phyloP scores from a whole-genome alignment of 1,140 invertebrate genomes.

The Lepidurus arcticus region DNA sequence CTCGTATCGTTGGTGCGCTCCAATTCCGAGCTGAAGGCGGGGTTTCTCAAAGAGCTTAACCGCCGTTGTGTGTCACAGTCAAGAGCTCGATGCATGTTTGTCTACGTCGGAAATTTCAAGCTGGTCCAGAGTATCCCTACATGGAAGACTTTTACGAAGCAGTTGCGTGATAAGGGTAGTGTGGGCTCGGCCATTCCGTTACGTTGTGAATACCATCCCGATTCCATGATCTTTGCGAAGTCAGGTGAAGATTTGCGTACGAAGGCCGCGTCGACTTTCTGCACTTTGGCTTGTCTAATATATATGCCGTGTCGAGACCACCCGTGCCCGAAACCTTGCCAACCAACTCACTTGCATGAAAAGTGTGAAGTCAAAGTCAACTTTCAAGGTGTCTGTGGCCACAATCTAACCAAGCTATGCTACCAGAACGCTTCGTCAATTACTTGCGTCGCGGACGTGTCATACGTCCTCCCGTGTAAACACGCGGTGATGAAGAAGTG shows the following conservation, averaged over 20 bases:
- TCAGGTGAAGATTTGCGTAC: constrained; percentile 42
- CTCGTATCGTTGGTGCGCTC: constrained; percentile 39
- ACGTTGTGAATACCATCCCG: constrained; percentile 47
- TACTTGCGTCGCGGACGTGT: neutral
- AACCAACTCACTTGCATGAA: constrained; percentile 24
- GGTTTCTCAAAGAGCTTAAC: constrained; percentile 38
- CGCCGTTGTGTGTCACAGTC: constrained; percentile 38
- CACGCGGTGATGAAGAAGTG: constrained; percentile 20
- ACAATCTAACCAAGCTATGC: neutral
- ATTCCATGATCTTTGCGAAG: constrained; percentile 36
- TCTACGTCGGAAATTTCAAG: constrained; percentile 37
- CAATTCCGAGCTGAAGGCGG: constrained; percentile 36
- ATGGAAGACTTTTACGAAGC: neutral
- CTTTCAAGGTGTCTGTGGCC: neutral
- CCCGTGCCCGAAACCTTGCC: constrained; percentile 17
- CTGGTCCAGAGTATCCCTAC: neutral
- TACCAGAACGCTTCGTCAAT: constrained; percentile 20
- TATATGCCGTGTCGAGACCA: constrained; percentile 24
- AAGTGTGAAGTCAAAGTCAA: constrained; percentile 20
- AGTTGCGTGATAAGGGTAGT: neutral
- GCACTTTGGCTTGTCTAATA: constrained; percentile 40
- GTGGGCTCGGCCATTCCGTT: constrained; percentile 40
- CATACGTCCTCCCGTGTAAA: neutral
- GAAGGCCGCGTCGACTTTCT: constrained; percentile 40
- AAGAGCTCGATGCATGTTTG: constrained; percentile 36